These are phyloP conservation scores for Tolmerus cingulatus DNA, from an alignment of 2,888 invertebrate genomes.

Conservation along the genomic window DNA sequence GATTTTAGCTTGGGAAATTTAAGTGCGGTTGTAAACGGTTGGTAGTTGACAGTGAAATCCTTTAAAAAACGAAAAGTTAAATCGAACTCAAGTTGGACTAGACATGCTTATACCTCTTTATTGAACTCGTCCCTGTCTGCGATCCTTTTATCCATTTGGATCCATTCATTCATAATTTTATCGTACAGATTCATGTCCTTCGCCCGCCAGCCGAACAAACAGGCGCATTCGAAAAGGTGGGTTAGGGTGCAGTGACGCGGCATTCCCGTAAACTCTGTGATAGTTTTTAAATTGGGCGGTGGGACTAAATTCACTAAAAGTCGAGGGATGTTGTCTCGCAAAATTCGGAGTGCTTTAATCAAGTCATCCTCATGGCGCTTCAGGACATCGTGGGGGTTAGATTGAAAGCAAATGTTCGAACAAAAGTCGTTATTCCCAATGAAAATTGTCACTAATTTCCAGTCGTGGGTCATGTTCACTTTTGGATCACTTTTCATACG, in stretches of 20 bases:
- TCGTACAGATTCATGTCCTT: conserved; percentile 58
- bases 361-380: conserved; percentile 65
- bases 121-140: conserved; percentile 61
- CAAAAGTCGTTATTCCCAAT: conserved; percentile 73
- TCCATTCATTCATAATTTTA: conserved; percentile 67
- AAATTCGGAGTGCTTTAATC: conserved; percentile 60
- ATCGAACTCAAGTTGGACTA: neutral
- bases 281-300: conserved; percentile 64
- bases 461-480: conserved; percentile 67
- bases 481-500: conserved; percentile 66
- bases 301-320: conserved; percentile 68
- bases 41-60: conserved; percentile 69
- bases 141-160: conserved; percentile 65
- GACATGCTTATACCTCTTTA: conserved; percentile 53
- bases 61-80: conserved; percentile 52
- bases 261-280: conserved; percentile 61
- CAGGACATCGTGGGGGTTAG: conserved; percentile 59
- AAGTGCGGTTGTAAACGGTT: conserved; percentile 64
- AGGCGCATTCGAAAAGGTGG: conserved; percentile 67
- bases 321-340: conserved; percentile 69
- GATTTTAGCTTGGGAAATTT: conserved; percentile 61
- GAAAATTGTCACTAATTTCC: conserved; percentile 71
- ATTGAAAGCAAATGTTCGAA: conserved; percentile 65
- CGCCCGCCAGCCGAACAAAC: conserved; percentile 64
- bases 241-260: conserved; percentile 62